phyloP scores from a whole-genome alignment of 2,888 invertebrate genomes.

The Orthosia gothica region DNA sequence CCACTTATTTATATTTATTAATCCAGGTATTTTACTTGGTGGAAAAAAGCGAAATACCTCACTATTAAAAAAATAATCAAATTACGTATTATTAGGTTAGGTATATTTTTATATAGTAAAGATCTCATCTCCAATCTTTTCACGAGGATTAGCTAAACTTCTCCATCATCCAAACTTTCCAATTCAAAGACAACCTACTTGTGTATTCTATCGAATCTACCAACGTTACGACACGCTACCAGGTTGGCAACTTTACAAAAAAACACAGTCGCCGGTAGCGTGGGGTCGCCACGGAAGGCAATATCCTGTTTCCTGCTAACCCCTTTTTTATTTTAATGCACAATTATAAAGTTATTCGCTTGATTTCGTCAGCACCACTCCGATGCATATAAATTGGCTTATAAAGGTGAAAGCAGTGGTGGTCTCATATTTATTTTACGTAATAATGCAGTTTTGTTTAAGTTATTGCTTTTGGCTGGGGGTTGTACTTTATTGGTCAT shows the following conservation, averaged over 20 bases:
- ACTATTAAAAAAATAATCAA: no score
- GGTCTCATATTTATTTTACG: slow-evolving; percentile 70
- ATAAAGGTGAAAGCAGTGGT: slow-evolving; percentile 71
- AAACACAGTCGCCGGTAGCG: slow-evolving; percentile 74
- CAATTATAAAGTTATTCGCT: slow-evolving; percentile 89
- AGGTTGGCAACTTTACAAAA: slow-evolving; percentile 69
- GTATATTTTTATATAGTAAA: no score
- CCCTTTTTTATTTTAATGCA: slow-evolving; percentile 88
- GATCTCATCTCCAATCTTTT: not conserved
- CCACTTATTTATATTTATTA: no score
- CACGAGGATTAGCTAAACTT: not conserved
- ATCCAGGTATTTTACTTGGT: no score
- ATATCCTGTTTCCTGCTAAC: slow-evolving; percentile 88
- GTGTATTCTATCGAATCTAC: slow-evolving; percentile 56
- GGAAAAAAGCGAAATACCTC: no score
- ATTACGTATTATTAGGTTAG: no score
- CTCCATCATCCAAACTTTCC: slow-evolving; percentile 33
- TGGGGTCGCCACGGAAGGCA: slow-evolving; percentile 88
- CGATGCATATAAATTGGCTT: slow-evolving; percentile 83
- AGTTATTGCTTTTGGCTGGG: slow-evolving; percentile 29
- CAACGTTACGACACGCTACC: slow-evolving; percentile 61
- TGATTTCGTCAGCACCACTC: slow-evolving; percentile 80
- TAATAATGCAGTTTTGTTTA: slow-evolving; percentile 39
- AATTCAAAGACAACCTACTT: slow-evolving; percentile 51
- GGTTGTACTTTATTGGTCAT: slow-evolving; percentile 10